Evolutionary conservation across 2,888 invertebrate species (phyloP).

Genomic region (Hypomecis atomaria): DNA sequence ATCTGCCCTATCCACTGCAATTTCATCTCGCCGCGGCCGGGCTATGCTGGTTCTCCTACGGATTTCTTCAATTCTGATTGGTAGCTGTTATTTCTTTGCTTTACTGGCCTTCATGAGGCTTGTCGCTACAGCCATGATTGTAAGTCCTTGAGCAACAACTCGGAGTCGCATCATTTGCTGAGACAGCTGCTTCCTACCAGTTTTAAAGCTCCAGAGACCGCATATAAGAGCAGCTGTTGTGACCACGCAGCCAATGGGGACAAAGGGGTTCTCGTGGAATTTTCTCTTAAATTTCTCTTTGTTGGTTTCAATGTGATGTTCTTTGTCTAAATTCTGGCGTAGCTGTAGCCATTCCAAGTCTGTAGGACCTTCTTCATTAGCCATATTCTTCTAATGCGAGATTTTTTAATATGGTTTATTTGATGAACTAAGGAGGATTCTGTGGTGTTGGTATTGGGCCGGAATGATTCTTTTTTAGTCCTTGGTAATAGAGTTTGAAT

Average conservation of each 20-base stretch:
- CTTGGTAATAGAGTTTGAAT: too few relatives aligned
- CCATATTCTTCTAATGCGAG: not conserved
- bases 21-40: too few relatives aligned
- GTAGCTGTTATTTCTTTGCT: not conserved
- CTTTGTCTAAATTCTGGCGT: not conserved
- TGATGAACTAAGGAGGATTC: too few relatives aligned
- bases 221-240: not conserved
- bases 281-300: constrained; percentile 3
- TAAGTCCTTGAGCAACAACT: not conserved
- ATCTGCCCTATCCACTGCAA: too few relatives aligned
- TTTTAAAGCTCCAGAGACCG: not conserved
- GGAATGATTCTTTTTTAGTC: too few relatives aligned
- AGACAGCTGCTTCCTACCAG: not conserved
- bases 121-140: not conserved
- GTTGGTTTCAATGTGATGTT: not conserved
- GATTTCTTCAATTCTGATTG: not conserved
- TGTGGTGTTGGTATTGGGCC: too few relatives aligned
- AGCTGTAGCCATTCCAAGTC: not conserved
- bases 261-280: not conserved
- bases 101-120: not conserved
- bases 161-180: constrained; percentile 8
- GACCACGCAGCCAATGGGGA: not conserved
- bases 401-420: too few relatives aligned
- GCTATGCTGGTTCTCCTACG: too few relatives aligned
- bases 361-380: not conserved